Base-by-base conservation (phyloP, 2,888 invertebrate genomes). In the Drosophila mayaguana region DNA sequence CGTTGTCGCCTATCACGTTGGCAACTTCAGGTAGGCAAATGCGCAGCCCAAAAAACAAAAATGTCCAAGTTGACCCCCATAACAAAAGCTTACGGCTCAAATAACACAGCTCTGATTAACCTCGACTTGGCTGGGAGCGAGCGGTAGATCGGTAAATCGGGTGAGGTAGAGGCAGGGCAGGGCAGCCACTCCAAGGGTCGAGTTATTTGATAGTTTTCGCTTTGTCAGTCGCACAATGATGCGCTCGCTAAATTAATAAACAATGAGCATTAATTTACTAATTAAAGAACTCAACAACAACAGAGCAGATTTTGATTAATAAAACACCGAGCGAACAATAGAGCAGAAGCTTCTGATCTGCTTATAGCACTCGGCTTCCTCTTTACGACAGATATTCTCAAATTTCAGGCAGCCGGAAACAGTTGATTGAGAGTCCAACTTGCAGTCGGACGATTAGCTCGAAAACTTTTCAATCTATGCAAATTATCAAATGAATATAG, bases 1-100 rank as follows among this genome's bases (percentile, higher is more conserved):
- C 36, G 95, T 98, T 87, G 97, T 98, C 63, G 96, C 97, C 78
- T 98, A 97, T 93, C 97, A 98, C 92, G 97, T 96, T 88, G 97
- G 97, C 77, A 96, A 97, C 93, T 98, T 96, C 93, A 94, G 93
- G 93, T 93, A 88, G 78, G 36, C 32, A 28, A 28, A 28, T 8
- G 28, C 28, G 1, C 8, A 28, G 28, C 5, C 1, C 4, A 8
- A n/a, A n/a, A 4, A 4, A 34, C 0, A 34, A 34, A 12, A 12
- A 34, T 12, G 4, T n/a, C 20, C 4, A 0, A 50, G 14, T 6
- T 20, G 14, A 5, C 38, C 22, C 16, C 20, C 28, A 53, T 20
- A 9, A 46, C 48, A 43, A 46, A 61, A 50, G 45, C 56, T 48
- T 25, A 45, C 55, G 56, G 57, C 83, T 86, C 88, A 75, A 85